A percentile compares a stretch with the other conserved stretches of the same genome.
These are phyloP conservation scores for Drosophila elegans DNA, from an alignment of 1,140 invertebrate species.

Conservation along the genomic window DNA sequence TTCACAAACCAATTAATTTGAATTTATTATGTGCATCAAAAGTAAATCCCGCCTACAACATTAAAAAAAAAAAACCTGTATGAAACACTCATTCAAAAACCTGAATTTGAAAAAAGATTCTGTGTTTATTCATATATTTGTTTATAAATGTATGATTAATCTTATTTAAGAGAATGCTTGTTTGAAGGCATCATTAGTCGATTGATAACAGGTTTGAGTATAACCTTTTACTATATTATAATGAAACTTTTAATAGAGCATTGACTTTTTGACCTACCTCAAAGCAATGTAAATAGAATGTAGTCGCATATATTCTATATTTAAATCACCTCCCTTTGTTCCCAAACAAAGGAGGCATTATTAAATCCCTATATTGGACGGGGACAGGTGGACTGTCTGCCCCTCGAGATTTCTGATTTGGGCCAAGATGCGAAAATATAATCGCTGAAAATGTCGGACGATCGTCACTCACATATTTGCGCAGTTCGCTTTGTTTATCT, in stretches of 20 bases:
- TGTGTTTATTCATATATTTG: neutral
- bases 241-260: too few relatives aligned
- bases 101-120: neutral
- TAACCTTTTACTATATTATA: too few relatives aligned
- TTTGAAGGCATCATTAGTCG: too few relatives aligned
- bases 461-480: constrained; percentile 62
- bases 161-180: neutral
- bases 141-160: neutral
- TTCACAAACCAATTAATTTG: too few relatives aligned
- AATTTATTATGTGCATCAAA: too few relatives aligned
- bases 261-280: constrained; percentile 7
- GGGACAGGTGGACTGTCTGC: constrained; percentile 27
- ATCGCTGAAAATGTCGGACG: constrained; percentile 55
- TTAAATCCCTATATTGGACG: constrained; percentile 16
- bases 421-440: constrained; percentile 52
- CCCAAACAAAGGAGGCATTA: constrained; percentile 12
- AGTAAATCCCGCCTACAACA: too few relatives aligned
- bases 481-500: constrained; percentile 70
- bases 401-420: constrained; percentile 24
- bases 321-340: constrained; percentile 10
- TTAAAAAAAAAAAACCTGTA: too few relatives aligned
- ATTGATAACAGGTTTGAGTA: neutral
- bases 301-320: neutral
- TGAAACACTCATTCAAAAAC: too few relatives aligned
- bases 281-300: neutral